Conservation (phyloP, 2,113 vertebrate species). For the Mastomys coucha region DNA sequence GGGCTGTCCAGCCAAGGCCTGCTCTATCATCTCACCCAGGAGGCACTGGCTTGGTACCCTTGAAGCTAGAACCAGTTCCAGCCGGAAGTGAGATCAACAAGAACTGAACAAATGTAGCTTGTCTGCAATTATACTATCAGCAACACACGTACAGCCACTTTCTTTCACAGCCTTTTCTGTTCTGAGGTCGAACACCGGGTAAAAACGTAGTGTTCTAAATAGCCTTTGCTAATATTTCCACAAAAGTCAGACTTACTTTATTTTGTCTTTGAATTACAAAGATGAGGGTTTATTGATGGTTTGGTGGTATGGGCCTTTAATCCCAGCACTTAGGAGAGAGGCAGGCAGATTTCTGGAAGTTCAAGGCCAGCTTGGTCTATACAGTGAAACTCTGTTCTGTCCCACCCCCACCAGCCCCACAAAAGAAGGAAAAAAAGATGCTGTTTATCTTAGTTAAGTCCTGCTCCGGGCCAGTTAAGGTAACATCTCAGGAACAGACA, state of each 20-base stretch:
- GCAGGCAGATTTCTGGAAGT: neutral
- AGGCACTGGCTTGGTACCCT: neutral
- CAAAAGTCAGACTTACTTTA: neutral
- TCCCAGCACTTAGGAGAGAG: neutral
- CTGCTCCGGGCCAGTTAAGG: neutral
- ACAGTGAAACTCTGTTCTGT: neutral
- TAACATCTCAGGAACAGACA: neutral
- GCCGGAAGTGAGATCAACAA: neutral
- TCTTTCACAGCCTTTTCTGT: neutral
- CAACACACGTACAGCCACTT: accelerated
- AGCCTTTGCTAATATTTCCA: conserved; percentile 19
- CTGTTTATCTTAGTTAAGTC: conserved; percentile 25
- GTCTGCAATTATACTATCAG: neutral
- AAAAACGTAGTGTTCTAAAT: neutral
- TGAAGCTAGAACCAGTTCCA: neutral
- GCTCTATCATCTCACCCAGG: neutral
- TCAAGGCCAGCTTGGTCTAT: neutral
- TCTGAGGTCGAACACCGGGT: neutral
- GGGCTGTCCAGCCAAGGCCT: neutral
- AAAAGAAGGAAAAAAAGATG: conserved; percentile 23
- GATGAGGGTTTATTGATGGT: neutral
- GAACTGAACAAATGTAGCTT: accelerated
- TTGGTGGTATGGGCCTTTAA: neutral
- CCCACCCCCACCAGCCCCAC: neutral
- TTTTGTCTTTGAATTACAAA: conserved; percentile 39